Base-by-base conservation (phyloP, 2,113 vertebrate species). In the Brachirus orientalis region DNA sequence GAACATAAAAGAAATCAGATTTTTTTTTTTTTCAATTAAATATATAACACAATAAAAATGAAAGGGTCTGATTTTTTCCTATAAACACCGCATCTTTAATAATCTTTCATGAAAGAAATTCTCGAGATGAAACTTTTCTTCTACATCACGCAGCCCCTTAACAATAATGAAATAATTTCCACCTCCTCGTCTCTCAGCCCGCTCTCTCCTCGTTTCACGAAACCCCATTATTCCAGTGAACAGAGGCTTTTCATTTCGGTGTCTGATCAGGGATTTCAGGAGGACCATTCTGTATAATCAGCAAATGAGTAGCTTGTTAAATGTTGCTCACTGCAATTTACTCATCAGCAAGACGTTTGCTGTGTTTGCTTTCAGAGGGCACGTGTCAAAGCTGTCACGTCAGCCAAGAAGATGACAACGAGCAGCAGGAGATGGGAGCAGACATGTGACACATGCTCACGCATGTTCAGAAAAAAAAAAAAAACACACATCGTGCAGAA, bases 301-400 rank as follows among this genome's bases (percentile, higher is more conserved):
- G 52, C 54, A 62, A 67, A 76, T 35, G 62, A 78, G 58, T 0
- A 52, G 75, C 77, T 79, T 10, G 50, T 78, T 69, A 71, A 65
- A 67, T 3, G 75, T 44, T 11, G 67, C 54, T 59, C 58, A 7
- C 69, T 84, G 43, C 62, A 69, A 71, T 83, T 79, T 71, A 77
- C 46, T 65, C 74, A 40, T 83, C 69, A 53, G 1, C 10, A n/a
- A 10, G 14, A 22, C 22, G 10, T 50, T 47, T 43, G 41, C 59
- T 22, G 0, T 36, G 38, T 63, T 63, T 76, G 59, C 36, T 66
- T 75, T 65, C 10, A 16, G 59, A 54, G 36, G 58, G 66, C 41
- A 35, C 20, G 33, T 65, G 66, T 67, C 55, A 18, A 18, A 72
- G 58, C 51, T 17, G 55, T 75, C 80, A 46, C 28, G 7, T 44